Base-by-base conservation (phyloP, 2,888 invertebrate genomes). In the Ypsolopha sequella region DNA sequence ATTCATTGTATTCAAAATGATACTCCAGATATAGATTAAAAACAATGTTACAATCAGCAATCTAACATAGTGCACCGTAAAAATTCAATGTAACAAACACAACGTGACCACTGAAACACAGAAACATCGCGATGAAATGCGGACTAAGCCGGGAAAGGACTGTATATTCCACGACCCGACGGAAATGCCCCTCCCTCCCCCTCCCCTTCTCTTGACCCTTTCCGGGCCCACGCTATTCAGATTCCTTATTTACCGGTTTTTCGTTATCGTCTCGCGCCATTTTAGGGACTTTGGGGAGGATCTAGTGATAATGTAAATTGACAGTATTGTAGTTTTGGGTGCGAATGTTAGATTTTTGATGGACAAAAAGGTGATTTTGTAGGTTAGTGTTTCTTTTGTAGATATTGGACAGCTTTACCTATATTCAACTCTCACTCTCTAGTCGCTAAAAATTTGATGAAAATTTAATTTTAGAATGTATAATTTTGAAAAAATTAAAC, bases 241-340 rank as follows among this genome's bases (percentile, higher is more conserved):
- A 73, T 68, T 77, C 74, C 75, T 79, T 84, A 81, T 85, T 82
- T 81, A 80, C 74, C 73, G 76, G 79, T 76, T 82, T 81, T 81
- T 81, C 79, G 80, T 84, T 82, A 85, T 85, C 81, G 79, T 70
- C 65, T 70, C 64, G 66, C 67, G 65, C 84, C 84, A 82, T 80
- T 82, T 81, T 69, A 72, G 71, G 76, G 80, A 77, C 75, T 75
- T 81, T 78, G 73, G 71, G 57, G 63, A 62, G 67, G 66, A 72
- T 73, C 76, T 70, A 69, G 73, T 24, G 24, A 24, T 71, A 68
- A 74, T 66, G 68, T 63, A 69, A 76, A 77, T 77, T 70, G 70
- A 66, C 73, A 70, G 71, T 72, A 70, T 70, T 70, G 53, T 55
- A 51, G 14, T 10, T n/a, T 52, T 51, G 46, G 43, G 48, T 60